These are phyloP conservation scores for Spilosoma lubricipeda DNA, from an alignment of 2,888 invertebrate genomes.

Conservation along the genomic window DNA sequence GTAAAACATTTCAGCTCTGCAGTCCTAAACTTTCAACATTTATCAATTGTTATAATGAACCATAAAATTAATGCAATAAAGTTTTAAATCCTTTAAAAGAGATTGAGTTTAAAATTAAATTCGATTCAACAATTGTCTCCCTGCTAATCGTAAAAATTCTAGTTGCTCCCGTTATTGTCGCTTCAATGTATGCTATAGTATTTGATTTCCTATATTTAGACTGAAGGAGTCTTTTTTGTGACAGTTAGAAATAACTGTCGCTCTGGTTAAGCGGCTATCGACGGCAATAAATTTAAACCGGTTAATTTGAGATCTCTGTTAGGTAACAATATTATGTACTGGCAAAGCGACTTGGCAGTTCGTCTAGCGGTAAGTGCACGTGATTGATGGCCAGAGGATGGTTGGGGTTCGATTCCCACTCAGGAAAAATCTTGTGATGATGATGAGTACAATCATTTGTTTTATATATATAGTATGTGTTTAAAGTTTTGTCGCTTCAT, in stretches of 20 bases:
- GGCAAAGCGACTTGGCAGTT: no score
- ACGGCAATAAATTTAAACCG: not conserved
- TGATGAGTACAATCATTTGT: no score
- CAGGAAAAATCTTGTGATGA: not conserved
- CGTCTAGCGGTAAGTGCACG: not conserved
- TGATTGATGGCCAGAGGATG: not conserved
- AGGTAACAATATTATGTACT: not conserved
- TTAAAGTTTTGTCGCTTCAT: no score
- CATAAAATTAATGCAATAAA: constrained; percentile 28
- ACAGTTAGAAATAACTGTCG: not conserved
- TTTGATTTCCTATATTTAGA: constrained; percentile 12
- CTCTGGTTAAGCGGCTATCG: not conserved
- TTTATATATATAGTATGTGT: no score
- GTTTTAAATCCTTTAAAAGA: constrained; percentile 33
- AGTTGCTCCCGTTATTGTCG: constrained; percentile 59
- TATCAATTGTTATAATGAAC: constrained; percentile 45
- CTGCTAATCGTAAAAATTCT: constrained; percentile 75
- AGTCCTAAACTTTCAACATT: constrained; percentile 26
- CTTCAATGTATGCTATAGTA: constrained; percentile 40
- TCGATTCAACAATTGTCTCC: constrained; percentile 65
- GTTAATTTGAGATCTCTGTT: not conserved
- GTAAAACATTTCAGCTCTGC: constrained; percentile 62
- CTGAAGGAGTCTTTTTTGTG: not conserved
- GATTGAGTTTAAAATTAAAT: constrained; percentile 68
- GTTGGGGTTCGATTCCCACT: not conserved